Evolutionary conservation across 1,140 invertebrate species (phyloP), one percentile per base, ranked within the genome.

Genomic region (Tetranychus cinnabarinus): DNA sequence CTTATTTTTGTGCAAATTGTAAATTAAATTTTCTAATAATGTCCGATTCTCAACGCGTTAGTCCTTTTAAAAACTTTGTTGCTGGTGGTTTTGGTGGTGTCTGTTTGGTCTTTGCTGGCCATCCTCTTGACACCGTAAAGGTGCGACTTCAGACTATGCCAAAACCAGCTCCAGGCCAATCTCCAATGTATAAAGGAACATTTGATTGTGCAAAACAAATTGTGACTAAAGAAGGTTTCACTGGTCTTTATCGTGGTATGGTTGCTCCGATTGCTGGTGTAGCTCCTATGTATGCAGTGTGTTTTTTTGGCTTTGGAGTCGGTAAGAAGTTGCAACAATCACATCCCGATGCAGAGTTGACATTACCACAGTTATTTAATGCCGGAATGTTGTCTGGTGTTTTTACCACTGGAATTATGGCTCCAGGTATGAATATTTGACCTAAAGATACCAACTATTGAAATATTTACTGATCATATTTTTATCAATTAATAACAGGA

Each of bases 41-140:
- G 46, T 34, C 42, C n/a, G 35, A 48, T 5, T 12, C 31, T 39
- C 60, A 65, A 45, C 66, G 65, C 62, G 66, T 64, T 23, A 87
- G 83, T 70, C 86, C 90, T 2, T 63, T 85, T 2, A 96, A 96
- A 76, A 91, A 95, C 73, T 97, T 98, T 69, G 65, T 97, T 4
- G 86, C 90, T 67, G 95, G 95, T 57, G 93, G 95, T 61, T 88
- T 95, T 73, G 95, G 93, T 36, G 95, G 95, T 64, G 80, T 91
- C 62, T 97, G 91, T 70, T 86, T 90, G 52, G 90, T 98, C 7
- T 69, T 90, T 58, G 80, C 85, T 10, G 93, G 95, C 8, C 93
- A 98, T 76, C 95, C 95, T 10, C 78, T 98, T 66, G 95, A 81
- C 67, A 81, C 80, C 3, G 76, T 81, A 52, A 81, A 81, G 71